Conservation (phyloP, 2,113 vertebrate genomes). For the Tringa solitaria region DNA sequence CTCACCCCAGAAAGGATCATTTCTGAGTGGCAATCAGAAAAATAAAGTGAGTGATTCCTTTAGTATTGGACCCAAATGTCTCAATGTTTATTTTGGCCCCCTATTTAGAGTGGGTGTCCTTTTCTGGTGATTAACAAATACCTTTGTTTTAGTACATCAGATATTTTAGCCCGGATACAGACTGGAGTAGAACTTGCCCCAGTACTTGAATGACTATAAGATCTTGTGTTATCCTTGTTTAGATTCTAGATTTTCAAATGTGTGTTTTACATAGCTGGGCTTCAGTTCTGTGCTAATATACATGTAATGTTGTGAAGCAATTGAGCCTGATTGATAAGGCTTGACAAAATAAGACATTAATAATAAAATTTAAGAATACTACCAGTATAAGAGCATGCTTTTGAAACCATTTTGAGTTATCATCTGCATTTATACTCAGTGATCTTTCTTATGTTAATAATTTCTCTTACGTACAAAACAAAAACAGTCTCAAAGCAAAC, state of each 20-base stretch:
- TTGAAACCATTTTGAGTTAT: background rate
- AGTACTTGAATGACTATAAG: background rate
- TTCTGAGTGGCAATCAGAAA: constrained; percentile 72
- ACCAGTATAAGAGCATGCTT: background rate
- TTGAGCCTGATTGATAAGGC: background rate
- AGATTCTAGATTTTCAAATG: background rate
- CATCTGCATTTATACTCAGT: background rate
- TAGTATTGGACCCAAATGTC: background rate
- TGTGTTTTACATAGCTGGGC: background rate
- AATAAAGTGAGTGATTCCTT: constrained; percentile 58
- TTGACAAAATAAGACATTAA: background rate
- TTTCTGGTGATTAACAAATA: background rate
- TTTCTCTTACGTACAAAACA: background rate
- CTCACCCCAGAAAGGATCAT: constrained; percentile 74
- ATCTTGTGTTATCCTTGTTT: background rate
- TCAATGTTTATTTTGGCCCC: background rate
- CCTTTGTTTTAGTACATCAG: background rate
- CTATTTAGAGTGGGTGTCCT: background rate
- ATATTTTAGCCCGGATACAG: background rate
- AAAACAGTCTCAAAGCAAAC: background rate
- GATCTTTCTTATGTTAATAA: background rate
- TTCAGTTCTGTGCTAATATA: background rate
- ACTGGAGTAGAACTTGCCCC: background rate
- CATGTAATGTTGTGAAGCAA: background rate
- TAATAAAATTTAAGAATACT: background rate